Evolutionary conservation across 2,888 invertebrate species (phyloP).

Genomic region (Drosophila nr. perissopoda): DNA sequence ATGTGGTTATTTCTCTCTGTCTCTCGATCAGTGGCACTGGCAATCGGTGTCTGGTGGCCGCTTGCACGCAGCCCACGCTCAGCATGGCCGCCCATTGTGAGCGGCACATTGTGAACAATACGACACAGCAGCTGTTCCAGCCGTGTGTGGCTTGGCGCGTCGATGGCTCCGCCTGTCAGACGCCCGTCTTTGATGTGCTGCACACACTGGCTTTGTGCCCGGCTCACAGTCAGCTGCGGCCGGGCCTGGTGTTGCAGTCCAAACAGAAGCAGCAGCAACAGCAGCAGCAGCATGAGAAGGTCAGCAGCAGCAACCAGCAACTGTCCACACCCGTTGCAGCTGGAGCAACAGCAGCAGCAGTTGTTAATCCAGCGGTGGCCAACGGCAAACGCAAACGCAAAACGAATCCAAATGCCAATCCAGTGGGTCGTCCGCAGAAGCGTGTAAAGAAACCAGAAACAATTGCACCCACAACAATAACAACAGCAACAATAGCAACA

Average conservation of each 20-base stretch:
- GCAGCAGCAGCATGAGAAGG: constrained; percentile 8
- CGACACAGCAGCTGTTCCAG: constrained; percentile 92
- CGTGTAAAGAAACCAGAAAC: constrained; percentile 85
- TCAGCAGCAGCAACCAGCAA: constrained; percentile 8
- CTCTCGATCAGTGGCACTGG: constrained; percentile 60
- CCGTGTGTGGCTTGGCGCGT: constrained; percentile 92
- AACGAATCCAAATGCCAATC: constrained; percentile 62
- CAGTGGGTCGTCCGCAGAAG: constrained; percentile 86
- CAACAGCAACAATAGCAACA: constrained; percentile 3
- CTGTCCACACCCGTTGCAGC: constrained; percentile 23
- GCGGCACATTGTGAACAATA: constrained; percentile 93
- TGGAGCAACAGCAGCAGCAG: constrained; percentile 22
- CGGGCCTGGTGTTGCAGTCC: constrained; percentile 84
- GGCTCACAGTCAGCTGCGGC: constrained; percentile 93
- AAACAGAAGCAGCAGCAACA: constrained; percentile 10
- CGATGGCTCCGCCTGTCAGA: constrained; percentile 91
- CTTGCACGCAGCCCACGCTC: constrained; percentile 80
- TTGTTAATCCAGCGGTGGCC: constrained; percentile 1
- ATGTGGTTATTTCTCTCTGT: constrained; percentile 1
- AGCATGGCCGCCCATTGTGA: constrained; percentile 91
- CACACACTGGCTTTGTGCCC: constrained; percentile 94
- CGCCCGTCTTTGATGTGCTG: constrained; percentile 91
- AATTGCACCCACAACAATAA: constrained; percentile 18
- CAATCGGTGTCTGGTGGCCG: constrained; percentile 78
- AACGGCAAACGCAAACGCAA: constrained; percentile 73